Base-by-base conservation (phyloP, 2,797 vertebrate genomes). In the Pseudomugil tenellus region DNA sequence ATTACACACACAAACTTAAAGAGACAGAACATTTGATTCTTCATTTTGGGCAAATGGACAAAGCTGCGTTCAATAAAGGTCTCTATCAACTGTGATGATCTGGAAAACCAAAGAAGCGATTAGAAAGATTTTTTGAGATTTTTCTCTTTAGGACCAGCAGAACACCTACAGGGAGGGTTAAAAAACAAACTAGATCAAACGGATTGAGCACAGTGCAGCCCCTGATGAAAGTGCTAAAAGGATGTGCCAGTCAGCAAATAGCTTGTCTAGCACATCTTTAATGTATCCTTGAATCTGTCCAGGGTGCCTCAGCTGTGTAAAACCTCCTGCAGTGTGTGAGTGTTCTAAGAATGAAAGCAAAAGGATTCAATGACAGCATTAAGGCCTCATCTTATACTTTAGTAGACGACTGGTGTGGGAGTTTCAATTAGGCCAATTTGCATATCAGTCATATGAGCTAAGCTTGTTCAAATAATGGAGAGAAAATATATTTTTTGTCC, bases 191-290 rank as follows among this genome's bases (percentile, higher is more conserved):
- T 23, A 67, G 84, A 72, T 84, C 78, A 81, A 76, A 79, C 83
- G 4, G 65, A 63, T 75, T 80, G 10, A 16, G 68, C 68, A 60
- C 61, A 77, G 74, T 52, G 58, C 54, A 63, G 64, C 31, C 53
- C 46, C 55, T 77, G 70, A 85, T 83, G 64, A 81, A 87, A 87
- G 85, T 55, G 67, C 77, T 88, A 67, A 84, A 86, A 85, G 76
- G 81, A 86, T 80, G 83, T 87, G 82, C 78, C 84, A 85, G 81
- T 87, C 87, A 89, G 84, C 72, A 84, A 83, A 85, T 72, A 84
- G 76, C 56, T 81, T 73, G 70, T 79, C 63, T 74, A 56, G 63
- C 72, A 79, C 72, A 65, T 85, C 82, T 89, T 88, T 87, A 87
- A 89, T 83, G 79, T 83, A 68, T 86, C 84, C 71, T 83, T 31